phyloP scores from a whole-genome alignment of 2,888 invertebrate species.

The Acanthacorydalis orientalis region DNA sequence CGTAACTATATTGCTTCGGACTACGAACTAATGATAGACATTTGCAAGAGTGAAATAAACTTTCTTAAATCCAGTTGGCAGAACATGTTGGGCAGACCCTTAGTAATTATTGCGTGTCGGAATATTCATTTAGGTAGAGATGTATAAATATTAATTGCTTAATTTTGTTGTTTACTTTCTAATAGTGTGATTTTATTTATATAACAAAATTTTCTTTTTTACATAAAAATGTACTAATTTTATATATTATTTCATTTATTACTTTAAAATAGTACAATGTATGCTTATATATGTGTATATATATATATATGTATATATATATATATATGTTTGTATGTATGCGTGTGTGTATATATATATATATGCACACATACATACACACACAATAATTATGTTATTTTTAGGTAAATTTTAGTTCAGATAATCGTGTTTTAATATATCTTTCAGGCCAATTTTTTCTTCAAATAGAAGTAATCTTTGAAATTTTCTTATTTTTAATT shows the following conservation, averaged over 20 bases:
- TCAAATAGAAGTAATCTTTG: too few species aligned
- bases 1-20: constrained; percentile 98
- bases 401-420: too few species aligned
- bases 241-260: constrained; percentile 17
- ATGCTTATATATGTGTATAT: constrained; percentile 7
- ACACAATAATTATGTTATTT: too few species aligned
- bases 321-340: too few species aligned
- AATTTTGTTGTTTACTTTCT: constrained; percentile 9
- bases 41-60: constrained; percentile 91
- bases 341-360: too few species aligned
- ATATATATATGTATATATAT: too few species aligned
- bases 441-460: too few species aligned
- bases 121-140: constrained; percentile 73
- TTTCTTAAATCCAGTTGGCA: constrained; percentile 98
- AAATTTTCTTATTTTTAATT: too few species aligned
- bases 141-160: constrained; percentile 11
- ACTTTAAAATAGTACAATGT: constrained; percentile 9
- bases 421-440: too few species aligned
- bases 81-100: constrained; percentile 90
- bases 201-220: constrained; percentile 11
- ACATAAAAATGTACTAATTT: constrained; percentile 2
- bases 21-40: constrained; percentile 94
- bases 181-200: constrained; percentile 10
- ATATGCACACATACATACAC: too few species aligned
- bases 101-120: constrained; percentile 80